Evolutionary conservation across 2,113 vertebrate species (phyloP).

Genomic region (Onychorhynchus coronatus): DNA sequence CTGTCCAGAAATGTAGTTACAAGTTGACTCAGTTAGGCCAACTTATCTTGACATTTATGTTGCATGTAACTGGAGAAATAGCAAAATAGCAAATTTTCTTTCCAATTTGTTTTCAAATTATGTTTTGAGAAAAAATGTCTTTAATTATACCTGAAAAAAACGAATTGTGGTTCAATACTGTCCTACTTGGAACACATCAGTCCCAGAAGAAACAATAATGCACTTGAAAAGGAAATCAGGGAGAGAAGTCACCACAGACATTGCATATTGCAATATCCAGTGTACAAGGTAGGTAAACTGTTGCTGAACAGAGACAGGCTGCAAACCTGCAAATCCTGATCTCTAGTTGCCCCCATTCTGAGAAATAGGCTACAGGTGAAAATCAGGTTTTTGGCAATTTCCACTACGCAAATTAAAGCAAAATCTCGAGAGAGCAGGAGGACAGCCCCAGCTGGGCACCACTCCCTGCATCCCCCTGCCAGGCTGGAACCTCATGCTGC

Average conservation of each 20-base stretch:
- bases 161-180: not conserved
- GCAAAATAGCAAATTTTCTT: not conserved
- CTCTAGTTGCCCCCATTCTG: not conserved
- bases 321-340: not conserved
- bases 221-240: not conserved
- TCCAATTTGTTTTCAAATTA: not conserved
- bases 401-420: not conserved
- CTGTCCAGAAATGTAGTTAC: not conserved
- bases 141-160: not conserved
- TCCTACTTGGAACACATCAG: not conserved
- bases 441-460: rapidly evolving
- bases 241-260: not conserved
- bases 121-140: not conserved
- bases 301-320: not conserved
- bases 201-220: not conserved
- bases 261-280: rapidly evolving
- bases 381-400: not conserved
- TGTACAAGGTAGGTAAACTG: not conserved
- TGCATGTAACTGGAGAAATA: not conserved
- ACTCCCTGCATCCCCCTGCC: not conserved
- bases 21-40: not conserved
- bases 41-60: not conserved
- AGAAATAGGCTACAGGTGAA: not conserved
- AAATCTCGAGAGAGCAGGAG: not conserved
- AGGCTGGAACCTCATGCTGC: not conserved